A percentile compares a stretch with the other conserved stretches of the same genome.
phyloP scores from a whole-genome alignment of 2,797 vertebrate species.

The Fratercula arctica region DNA sequence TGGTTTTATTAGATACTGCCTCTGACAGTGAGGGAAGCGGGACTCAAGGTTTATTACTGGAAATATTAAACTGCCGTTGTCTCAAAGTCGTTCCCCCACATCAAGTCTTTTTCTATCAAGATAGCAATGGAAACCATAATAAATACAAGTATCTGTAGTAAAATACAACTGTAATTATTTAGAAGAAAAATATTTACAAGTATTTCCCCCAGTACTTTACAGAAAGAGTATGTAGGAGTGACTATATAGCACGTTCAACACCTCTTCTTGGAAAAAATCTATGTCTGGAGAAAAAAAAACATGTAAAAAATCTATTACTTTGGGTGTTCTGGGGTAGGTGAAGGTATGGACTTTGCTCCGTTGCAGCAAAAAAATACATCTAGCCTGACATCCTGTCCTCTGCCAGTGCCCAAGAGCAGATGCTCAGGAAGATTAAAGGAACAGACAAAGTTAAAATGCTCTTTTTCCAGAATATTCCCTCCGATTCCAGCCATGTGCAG shows the following conservation, averaged over 20 bases:
- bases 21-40: background rate
- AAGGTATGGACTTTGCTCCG: background rate
- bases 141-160: background rate
- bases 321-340: background rate
- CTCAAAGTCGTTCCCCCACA: background rate
- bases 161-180: background rate
- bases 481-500: background rate
- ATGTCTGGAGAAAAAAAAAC: background rate
- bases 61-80: background rate
- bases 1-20: background rate
- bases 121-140: background rate
- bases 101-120: background rate
- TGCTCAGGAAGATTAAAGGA: background rate
- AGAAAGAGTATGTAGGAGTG: background rate
- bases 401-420: background rate
- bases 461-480: background rate
- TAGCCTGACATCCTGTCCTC: background rate
- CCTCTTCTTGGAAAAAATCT: too few species aligned
- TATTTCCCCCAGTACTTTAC: background rate
- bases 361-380: background rate
- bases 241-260: background rate
- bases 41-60: background rate
- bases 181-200: background rate
- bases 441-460: background rate
- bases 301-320: background rate